These are phyloP conservation scores for Anoplius nigerrimus DNA, from an alignment of 2,888 invertebrate species.

Conservation along the genomic window DNA sequence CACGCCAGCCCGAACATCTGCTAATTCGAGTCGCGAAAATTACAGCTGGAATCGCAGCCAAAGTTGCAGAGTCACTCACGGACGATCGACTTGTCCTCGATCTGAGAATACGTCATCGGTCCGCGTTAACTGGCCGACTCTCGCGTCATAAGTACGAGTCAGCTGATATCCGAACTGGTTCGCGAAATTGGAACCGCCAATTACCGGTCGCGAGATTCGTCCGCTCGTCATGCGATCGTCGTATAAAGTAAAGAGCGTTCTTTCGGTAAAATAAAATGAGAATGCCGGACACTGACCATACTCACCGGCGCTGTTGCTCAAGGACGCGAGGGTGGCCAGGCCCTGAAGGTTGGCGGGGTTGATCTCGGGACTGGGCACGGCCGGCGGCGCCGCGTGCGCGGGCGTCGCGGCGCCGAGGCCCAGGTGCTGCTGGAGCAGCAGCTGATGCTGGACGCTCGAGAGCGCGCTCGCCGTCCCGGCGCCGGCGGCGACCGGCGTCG, in stretches of 20 bases:
- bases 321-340: constrained; percentile 80
- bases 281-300: constrained; percentile 63
- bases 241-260: background rate
- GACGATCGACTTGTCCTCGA: too few relatives aligned
- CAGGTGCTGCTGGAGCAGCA: constrained; percentile 75
- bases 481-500: constrained; percentile 68
- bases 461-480: constrained; percentile 74
- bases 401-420: constrained; percentile 77
- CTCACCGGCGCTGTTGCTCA: constrained; percentile 73
- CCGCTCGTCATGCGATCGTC: too few relatives aligned
- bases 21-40: too few relatives aligned
- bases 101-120: too few relatives aligned
- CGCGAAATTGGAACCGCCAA: too few relatives aligned
- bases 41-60: too few relatives aligned
- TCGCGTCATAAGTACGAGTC: too few relatives aligned
- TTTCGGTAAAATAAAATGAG: constrained; percentile 5
- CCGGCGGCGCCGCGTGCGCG: constrained; percentile 74
- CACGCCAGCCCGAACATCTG: too few relatives aligned
- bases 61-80: too few relatives aligned
- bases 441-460: constrained; percentile 72
- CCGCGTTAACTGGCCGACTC: too few relatives aligned
- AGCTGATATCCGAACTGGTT: too few relatives aligned
- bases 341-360: constrained; percentile 78
- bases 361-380: constrained; percentile 73
- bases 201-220: too few relatives aligned